Percentiles rank a stretch among this genome's conserved stretches.
phyloP scores from a whole-genome alignment of 1,140 invertebrate species.

The Aphelinus certus region DNA sequence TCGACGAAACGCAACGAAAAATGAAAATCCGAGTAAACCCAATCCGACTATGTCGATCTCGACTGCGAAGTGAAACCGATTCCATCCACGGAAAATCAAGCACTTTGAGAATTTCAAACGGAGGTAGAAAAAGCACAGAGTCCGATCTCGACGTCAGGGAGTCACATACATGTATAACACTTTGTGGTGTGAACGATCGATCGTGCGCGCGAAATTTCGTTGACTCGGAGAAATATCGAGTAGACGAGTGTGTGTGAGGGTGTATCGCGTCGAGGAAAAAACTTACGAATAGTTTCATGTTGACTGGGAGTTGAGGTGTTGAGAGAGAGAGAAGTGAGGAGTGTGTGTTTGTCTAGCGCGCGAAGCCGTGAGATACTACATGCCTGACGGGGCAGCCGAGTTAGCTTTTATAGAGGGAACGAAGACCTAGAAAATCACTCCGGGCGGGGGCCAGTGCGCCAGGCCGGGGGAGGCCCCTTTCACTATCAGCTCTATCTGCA shows the following conservation, averaged over 20 bases:
- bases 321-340: too few species aligned
- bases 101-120: neutral
- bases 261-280: constrained; percentile 1
- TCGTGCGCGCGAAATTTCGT: too few species aligned
- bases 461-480: constrained; percentile 15
- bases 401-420: constrained; percentile 64
- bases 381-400: constrained; percentile 55
- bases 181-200: neutral
- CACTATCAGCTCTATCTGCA: neutral
- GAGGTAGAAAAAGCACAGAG: neutral
- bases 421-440: constrained; percentile 47
- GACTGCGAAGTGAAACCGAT: too few species aligned
- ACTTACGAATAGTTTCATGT: constrained; percentile 66
- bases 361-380: constrained; percentile 60
- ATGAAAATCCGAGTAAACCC: too few species aligned
- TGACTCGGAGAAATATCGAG: neutral
- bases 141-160: too few species aligned
- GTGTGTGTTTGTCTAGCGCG: constrained; percentile 54
- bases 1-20: too few species aligned
- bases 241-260: neutral
- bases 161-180: neutral
- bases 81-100: too few species aligned
- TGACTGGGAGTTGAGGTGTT: constrained; percentile 40
- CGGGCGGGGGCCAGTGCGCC: constrained; percentile 54
- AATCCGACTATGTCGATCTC: too few species aligned